These are phyloP conservation scores for Trichogramma dendrolimi DNA, from an alignment of 2,888 invertebrate species.

Conservation along the genomic window DNA sequence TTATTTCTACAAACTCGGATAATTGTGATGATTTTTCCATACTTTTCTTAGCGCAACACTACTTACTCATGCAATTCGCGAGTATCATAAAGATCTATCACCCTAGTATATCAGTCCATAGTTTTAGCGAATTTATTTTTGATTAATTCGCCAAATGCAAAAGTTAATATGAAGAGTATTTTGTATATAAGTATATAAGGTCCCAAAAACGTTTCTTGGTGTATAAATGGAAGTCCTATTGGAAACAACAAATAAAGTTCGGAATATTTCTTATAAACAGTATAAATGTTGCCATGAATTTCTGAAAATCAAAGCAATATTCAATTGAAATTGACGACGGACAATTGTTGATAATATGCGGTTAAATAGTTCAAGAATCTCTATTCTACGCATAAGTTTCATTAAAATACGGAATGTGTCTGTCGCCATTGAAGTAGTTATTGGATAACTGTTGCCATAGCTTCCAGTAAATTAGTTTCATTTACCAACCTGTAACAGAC, in stretches of 20 bases:
- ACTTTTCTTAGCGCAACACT: conserved; percentile 23
- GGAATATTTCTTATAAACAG: conserved; percentile 11
- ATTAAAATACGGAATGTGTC: conserved; percentile 28
- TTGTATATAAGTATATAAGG: conserved; percentile 10
- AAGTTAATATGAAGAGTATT: conserved; percentile 2
- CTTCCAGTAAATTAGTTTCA: conserved; percentile 25
- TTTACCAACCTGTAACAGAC: conserved; percentile 19
- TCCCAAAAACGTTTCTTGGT: conserved; percentile 26
- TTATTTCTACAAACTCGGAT: too few relatives aligned
- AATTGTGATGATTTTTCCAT: conserved; percentile 1
- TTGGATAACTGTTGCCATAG: conserved; percentile 22
- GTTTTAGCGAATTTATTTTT: conserved; percentile 17
- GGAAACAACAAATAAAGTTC: conserved; percentile 6
- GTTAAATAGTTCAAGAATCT: conserved; percentile 24
- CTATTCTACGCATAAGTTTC: conserved; percentile 17
- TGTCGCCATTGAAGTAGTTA: conserved; percentile 24
- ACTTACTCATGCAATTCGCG: conserved; percentile 21
- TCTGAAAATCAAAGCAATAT: conserved; percentile 23
- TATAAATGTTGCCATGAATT: conserved; percentile 22
- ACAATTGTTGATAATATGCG: conserved; percentile 14
- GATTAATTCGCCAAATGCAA: conserved; percentile 23
- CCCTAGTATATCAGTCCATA: conserved; percentile 26
- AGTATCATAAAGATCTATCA: conserved; percentile 20
- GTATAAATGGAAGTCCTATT: conserved; percentile 20
- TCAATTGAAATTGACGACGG: conserved; percentile 22